phyloP scores from a whole-genome alignment of 2,888 invertebrate genomes.

The Nomada ruficornis region DNA sequence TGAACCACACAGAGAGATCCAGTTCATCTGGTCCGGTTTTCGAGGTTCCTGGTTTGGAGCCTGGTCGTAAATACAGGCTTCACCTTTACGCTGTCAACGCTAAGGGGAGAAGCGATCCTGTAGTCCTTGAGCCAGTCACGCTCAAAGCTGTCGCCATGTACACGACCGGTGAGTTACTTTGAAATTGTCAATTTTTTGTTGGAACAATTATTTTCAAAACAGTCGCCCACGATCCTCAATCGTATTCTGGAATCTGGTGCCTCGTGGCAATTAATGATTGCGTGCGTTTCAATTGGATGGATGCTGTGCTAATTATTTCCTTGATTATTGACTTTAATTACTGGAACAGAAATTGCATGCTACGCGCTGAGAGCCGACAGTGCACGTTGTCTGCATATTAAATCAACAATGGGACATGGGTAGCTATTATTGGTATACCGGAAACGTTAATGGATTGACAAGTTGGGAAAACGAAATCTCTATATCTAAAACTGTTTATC shows the following conservation, averaged over 20 bases:
- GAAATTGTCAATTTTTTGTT: background rate
- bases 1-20: slow-evolving; percentile 78
- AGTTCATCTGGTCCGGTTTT: slow-evolving; percentile 86
- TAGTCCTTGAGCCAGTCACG: slow-evolving; percentile 92
- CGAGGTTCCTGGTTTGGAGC: slow-evolving; percentile 89
- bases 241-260: background rate
- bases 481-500: too few species aligned
- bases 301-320: too few species aligned
- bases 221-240: background rate
- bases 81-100: slow-evolving; percentile 94
- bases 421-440: too few species aligned
- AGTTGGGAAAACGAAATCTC: too few species aligned
- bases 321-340: too few species aligned
- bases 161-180: slow-evolving; percentile 78
- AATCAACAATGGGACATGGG: too few species aligned
- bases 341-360: too few species aligned
- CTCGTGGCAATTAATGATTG: background rate
- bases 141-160: slow-evolving; percentile 92
- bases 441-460: too few species aligned
- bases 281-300: too few species aligned
- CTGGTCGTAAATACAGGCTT: slow-evolving; percentile 91
- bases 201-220: background rate
- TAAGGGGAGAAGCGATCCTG: slow-evolving; percentile 94
- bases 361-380: too few species aligned
- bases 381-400: too few species aligned